These are phyloP conservation scores for Seira ritae DNA, from an alignment of 2,888 invertebrate genomes.

Conservation along the genomic window DNA sequence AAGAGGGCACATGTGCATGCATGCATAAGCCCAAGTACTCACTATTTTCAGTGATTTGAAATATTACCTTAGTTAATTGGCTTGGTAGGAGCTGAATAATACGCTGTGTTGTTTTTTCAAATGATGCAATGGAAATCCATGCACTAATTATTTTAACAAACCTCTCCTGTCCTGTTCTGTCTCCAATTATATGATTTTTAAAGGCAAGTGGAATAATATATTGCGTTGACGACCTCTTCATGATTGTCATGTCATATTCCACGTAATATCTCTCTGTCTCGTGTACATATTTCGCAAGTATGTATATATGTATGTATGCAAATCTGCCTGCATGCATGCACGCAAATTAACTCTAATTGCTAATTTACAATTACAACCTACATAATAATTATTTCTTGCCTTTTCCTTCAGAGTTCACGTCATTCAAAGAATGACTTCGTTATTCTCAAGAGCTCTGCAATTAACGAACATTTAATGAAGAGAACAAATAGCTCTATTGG, in stretches of 20 bases:
- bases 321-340: conserved; percentile 21
- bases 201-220: background rate
- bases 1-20: no score
- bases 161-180: background rate
- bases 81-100: no score
- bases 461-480: conserved; percentile 25
- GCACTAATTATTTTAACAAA: background rate
- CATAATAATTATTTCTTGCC: background rate
- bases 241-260: background rate
- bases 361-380: conserved; percentile 13
- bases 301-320: no score
- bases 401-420: background rate
- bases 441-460: background rate
- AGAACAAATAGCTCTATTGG: background rate
- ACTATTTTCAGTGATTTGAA: no score
- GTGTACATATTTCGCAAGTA: no score
- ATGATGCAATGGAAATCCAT: background rate
- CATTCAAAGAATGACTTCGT: conserved; percentile 21
- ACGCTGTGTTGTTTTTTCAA: no score
- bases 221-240: background rate
- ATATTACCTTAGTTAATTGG: no score
- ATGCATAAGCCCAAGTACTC: no score
- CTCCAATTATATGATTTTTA: conserved; percentile 1
- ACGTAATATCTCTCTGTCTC: no score
- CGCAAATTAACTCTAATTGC: conserved; percentile 62